phyloP scores from a whole-genome alignment of 2,797 vertebrate genomes.

The Amazona finschi region DNA sequence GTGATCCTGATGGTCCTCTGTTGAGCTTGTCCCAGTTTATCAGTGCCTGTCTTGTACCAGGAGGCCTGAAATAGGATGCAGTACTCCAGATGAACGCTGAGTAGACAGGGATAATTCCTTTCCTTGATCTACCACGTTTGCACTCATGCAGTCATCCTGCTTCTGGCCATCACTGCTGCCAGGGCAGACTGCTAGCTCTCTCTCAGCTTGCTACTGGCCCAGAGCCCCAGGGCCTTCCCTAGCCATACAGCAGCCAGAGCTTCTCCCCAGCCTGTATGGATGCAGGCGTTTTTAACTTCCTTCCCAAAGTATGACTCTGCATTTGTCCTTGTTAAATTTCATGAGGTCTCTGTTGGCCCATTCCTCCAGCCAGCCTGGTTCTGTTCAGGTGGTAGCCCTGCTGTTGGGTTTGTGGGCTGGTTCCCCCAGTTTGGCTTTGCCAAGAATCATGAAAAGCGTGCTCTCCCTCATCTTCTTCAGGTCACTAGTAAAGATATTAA shows the following conservation, averaged over 20 bases:
- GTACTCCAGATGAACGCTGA: neutral
- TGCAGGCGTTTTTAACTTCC: neutral
- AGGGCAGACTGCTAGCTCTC: neutral
- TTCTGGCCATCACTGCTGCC: neutral
- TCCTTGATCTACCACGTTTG: neutral
- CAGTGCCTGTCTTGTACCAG: neutral
- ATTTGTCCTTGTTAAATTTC: neutral
- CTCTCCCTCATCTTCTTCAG: neutral
- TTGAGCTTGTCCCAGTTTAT: neutral
- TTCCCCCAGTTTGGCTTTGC: neutral
- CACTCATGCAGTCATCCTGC: no score
- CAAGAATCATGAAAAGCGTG: fast-evolving
- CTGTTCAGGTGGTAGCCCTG: neutral
- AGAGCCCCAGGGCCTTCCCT: neutral
- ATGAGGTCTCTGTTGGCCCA: neutral
- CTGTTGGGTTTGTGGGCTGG: fast-evolving
- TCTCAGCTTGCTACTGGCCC: neutral
- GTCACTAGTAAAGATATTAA: neutral
- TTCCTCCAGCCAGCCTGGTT: neutral
- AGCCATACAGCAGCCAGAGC: neutral
- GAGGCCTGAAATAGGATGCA: neutral
- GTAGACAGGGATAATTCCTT: neutral
- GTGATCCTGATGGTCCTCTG: neutral
- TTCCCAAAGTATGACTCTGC: neutral
- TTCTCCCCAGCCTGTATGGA: neutral